phyloP scores from a whole-genome alignment of 2,113 vertebrate species.

The Varanus salvator region DNA sequence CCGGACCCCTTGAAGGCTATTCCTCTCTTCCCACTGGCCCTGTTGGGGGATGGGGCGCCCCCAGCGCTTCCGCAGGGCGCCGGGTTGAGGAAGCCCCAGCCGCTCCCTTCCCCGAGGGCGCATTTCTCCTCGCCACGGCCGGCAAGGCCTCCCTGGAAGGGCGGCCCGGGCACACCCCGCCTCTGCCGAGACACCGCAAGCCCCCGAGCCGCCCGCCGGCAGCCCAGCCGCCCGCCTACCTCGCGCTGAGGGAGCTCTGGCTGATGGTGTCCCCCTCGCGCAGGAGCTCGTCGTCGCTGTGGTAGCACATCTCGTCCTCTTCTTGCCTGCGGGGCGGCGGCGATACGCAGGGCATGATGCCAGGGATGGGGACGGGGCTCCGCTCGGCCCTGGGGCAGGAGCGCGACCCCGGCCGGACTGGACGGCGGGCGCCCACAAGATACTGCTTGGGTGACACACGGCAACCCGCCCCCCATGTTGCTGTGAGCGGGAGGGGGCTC shows the following conservation, averaged over 20 bases:
- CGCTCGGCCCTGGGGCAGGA: accelerated
- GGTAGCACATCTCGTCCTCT: slow-evolving; percentile 51
- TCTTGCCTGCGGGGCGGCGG: slow-evolving; percentile 52
- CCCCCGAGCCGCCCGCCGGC: background rate
- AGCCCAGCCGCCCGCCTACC: slow-evolving; percentile 2
- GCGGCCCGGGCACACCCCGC: background rate
- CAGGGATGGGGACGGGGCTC: too few species aligned
- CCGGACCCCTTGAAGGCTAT: too few species aligned
- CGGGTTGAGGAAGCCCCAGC: too few species aligned
- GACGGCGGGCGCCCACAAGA: background rate
- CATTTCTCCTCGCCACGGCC: background rate
- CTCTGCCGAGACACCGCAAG: background rate
- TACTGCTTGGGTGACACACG: too few species aligned
- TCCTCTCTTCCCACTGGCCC: too few species aligned
- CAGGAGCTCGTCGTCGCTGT: slow-evolving; percentile 58
- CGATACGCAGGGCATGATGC: background rate
- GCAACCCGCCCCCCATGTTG: background rate
- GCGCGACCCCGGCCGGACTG: background rate
- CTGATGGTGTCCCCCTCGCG: slow-evolving; percentile 60
- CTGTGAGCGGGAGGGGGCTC: too few species aligned
- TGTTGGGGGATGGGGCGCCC: too few species aligned
- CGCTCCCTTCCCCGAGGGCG: background rate
- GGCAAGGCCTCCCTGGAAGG: background rate
- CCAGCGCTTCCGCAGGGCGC: too few species aligned
- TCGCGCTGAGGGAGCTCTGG: slow-evolving; percentile 57